A percentile compares a stretch with the other conserved stretches of the same genome.
Evolutionary conservation across 2,888 invertebrate genomes (phyloP).

Genomic region (Tetranychus truncatus): DNA sequence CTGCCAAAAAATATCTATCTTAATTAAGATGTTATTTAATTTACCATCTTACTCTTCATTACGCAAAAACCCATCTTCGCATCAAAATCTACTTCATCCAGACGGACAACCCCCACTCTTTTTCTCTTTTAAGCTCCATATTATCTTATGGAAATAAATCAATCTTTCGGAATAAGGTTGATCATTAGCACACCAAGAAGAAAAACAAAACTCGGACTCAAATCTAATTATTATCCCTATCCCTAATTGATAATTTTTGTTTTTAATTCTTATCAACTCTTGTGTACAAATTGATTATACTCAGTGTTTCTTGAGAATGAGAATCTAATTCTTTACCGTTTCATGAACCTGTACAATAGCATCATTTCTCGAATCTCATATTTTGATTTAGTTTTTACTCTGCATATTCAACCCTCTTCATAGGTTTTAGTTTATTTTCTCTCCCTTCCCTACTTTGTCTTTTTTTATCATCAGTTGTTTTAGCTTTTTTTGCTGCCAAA

Average conservation of each 20-base stretch:
- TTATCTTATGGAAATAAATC: background rate
- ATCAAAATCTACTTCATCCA: background rate
- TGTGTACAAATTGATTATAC: background rate
- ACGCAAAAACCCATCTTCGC: background rate
- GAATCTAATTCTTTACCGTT: background rate
- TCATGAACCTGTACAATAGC: background rate
- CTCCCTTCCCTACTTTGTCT: background rate
- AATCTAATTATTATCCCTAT: background rate
- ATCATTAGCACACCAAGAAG: background rate
- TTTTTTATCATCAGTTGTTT: background rate
- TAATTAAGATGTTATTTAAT: background rate
- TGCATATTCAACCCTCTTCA: background rate
- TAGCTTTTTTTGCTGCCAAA: background rate
- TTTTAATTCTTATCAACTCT: background rate
- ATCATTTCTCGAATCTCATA: background rate
- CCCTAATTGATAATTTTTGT: background rate
- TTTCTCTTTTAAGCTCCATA: background rate
- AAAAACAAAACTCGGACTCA: background rate
- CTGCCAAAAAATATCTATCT: background rate
- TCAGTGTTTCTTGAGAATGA: background rate
- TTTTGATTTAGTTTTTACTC: background rate
- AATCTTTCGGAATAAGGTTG: background rate
- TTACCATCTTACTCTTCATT: background rate
- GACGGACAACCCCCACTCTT: conserved; percentile 2
- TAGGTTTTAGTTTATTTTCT: background rate